Percentiles rank a stretch among this genome's conserved stretches.
phyloP scores from a whole-genome alignment of 2,797 vertebrate species.

The Anguilla marmorata region DNA sequence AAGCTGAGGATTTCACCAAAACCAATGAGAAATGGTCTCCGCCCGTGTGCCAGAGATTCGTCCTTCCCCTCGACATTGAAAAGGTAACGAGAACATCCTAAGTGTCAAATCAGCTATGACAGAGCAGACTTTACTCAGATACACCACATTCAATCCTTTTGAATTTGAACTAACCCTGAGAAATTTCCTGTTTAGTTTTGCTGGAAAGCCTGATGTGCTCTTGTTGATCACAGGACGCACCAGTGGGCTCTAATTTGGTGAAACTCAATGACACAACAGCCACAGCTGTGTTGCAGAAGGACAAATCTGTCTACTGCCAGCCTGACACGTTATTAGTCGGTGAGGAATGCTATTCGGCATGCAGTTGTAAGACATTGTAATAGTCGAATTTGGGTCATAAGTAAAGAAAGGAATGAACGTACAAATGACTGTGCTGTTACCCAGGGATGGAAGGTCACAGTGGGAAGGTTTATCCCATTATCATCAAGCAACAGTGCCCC shows the following conservation, averaged over 20 bases:
- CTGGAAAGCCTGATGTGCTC: neutral
- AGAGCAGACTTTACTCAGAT: neutral
- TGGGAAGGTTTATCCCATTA: neutral
- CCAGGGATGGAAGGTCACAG: neutral
- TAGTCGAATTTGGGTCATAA: neutral
- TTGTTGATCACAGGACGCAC: conserved; percentile 67
- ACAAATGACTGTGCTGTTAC: neutral
- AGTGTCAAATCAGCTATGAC: neutral
- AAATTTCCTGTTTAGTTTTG: neutral
- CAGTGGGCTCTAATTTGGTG: conserved; percentile 77
- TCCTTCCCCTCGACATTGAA: conserved; percentile 74
- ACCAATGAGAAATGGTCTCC: conserved; percentile 52
- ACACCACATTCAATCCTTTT: too few relatives aligned
- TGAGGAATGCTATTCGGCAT: conserved; percentile 47
- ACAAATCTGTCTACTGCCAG: conserved; percentile 77
- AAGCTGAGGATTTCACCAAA: conserved; percentile 55
- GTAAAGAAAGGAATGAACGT: neutral
- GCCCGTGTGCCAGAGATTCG: conserved; percentile 77
- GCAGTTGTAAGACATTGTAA: neutral
- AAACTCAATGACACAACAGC: conserved; percentile 73
- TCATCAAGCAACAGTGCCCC: neutral
- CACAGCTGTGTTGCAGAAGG: conserved; percentile 73
- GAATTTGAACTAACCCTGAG: neutral
- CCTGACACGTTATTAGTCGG: conserved; percentile 80
- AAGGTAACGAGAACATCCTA: conserved; percentile 63